phyloP scores from a whole-genome alignment of 2,113 vertebrate genomes.

The Nerophis lumbriciformis region DNA sequence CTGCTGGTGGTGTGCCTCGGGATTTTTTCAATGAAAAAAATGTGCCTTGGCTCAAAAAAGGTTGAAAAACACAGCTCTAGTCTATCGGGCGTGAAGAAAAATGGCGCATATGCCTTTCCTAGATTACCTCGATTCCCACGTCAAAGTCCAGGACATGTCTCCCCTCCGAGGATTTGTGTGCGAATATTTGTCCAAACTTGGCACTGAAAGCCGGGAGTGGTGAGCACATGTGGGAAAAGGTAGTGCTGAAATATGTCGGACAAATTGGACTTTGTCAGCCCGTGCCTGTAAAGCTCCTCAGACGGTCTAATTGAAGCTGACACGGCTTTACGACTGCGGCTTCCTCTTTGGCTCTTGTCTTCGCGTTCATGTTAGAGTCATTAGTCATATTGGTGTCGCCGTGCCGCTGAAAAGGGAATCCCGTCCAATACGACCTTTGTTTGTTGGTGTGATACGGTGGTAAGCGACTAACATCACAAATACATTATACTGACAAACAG shows the following conservation, averaged over 20 bases:
- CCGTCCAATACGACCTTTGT: slow-evolving; percentile 33
- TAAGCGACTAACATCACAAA: too few relatives aligned
- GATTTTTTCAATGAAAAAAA: too few relatives aligned
- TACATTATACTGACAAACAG: too few relatives aligned
- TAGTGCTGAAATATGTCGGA: slow-evolving; percentile 54
- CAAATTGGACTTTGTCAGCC: slow-evolving; percentile 63
- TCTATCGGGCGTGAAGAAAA: slow-evolving; percentile 31
- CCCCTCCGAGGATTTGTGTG: slow-evolving; percentile 40
- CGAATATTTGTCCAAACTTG: slow-evolving; percentile 52
- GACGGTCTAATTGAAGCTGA: slow-evolving; percentile 64
- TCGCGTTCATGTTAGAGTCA: slow-evolving; percentile 57
- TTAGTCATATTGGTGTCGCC: slow-evolving; percentile 43
- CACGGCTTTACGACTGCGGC: slow-evolving; percentile 54
- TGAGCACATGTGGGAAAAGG: slow-evolving; percentile 61
- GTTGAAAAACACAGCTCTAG: background rate
- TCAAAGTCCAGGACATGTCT: slow-evolving; percentile 43
- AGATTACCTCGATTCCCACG: slow-evolving; percentile 43
- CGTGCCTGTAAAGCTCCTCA: slow-evolving; percentile 43
- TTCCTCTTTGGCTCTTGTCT: slow-evolving; percentile 63
- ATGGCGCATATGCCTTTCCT: slow-evolving; percentile 36
- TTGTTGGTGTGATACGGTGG: slow-evolving; percentile 31
- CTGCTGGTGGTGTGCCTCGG: too few relatives aligned
- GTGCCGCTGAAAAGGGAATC: slow-evolving; percentile 31
- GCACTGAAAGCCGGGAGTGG: slow-evolving; percentile 45
- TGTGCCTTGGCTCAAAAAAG: too few relatives aligned